Conservation (phyloP, 2,797 vertebrate genomes). For the Gymnocypris eckloni region DNA sequence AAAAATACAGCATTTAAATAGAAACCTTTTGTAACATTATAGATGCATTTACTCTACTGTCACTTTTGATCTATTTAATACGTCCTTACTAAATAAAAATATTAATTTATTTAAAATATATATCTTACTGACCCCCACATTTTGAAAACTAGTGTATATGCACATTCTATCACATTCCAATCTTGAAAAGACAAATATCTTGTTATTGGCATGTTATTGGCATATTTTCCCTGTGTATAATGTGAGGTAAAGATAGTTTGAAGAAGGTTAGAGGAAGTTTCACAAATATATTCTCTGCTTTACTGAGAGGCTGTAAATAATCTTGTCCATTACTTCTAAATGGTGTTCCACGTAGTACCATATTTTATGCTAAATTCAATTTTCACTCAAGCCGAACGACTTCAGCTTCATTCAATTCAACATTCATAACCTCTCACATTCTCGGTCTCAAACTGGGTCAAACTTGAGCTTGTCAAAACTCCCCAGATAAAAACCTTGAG, state of each 20-base stretch:
- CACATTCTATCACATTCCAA: neutral
- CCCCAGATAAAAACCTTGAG: conserved; percentile 12
- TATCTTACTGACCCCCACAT: neutral
- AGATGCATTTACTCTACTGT: neutral
- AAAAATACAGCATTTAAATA: neutral
- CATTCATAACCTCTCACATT: conserved; percentile 30
- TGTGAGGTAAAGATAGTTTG: neutral
- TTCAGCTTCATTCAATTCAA: conserved; percentile 28
- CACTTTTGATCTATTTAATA: neutral
- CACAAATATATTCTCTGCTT: conserved; percentile 3
- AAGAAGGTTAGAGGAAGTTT: conserved; percentile 8
- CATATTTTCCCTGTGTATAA: neutral
- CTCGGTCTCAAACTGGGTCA: conserved; percentile 31
- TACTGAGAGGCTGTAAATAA: conserved; percentile 40
- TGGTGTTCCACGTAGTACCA: neutral
- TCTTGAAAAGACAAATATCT: neutral
- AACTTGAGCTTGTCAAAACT: conserved; percentile 19
- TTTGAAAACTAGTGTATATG: neutral
- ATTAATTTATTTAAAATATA: neutral
- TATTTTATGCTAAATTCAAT: conserved; percentile 19
- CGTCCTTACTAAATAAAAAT: neutral
- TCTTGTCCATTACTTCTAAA: conserved; percentile 13
- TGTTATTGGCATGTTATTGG: neutral
- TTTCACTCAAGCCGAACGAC: neutral
- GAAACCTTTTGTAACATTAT: neutral